Conservation (phyloP, 2,113 vertebrate genomes). For the cattle (Bos taurus) region DNA sequence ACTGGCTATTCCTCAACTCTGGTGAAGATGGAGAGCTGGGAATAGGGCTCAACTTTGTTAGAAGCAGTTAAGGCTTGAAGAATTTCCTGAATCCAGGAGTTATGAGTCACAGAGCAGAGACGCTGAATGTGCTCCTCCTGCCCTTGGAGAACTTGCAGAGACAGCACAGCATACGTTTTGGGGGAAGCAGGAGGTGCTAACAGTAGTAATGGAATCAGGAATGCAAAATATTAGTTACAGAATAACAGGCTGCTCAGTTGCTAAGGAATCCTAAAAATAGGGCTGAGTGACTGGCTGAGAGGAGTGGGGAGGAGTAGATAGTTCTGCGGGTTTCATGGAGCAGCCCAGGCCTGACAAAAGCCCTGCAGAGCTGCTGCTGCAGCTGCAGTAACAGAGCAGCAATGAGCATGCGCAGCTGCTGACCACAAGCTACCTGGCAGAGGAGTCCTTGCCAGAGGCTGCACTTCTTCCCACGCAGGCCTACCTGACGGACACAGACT, state of each 20-base stretch:
- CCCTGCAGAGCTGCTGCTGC: neutral
- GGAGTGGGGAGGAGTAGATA: neutral
- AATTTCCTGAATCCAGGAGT: neutral
- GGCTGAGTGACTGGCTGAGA: neutral
- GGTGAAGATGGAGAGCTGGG: neutral
- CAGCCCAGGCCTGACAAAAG: neutral
- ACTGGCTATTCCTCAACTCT: neutral
- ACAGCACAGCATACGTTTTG: neutral
- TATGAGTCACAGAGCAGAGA: neutral
- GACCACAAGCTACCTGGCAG: neutral
- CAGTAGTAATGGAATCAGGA: neutral
- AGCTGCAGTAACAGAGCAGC: neutral
- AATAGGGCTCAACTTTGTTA: neutral
- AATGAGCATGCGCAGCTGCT: neutral
- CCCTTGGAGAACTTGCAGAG: neutral
- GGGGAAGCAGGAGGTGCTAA: neutral
- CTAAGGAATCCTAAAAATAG: conserved; percentile 54
- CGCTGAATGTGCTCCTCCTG: neutral
- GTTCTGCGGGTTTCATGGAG: neutral
- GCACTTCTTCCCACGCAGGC: neutral
- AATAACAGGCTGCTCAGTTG: conserved; percentile 13
- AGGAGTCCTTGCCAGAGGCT: neutral
- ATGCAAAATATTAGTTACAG: conserved; percentile 44
- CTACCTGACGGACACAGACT: neutral
- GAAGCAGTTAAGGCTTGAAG: neutral